Evolutionary conservation across 2,888 invertebrate genomes (phyloP).

Genomic region (Euspilapteryx auroguttella): DNA sequence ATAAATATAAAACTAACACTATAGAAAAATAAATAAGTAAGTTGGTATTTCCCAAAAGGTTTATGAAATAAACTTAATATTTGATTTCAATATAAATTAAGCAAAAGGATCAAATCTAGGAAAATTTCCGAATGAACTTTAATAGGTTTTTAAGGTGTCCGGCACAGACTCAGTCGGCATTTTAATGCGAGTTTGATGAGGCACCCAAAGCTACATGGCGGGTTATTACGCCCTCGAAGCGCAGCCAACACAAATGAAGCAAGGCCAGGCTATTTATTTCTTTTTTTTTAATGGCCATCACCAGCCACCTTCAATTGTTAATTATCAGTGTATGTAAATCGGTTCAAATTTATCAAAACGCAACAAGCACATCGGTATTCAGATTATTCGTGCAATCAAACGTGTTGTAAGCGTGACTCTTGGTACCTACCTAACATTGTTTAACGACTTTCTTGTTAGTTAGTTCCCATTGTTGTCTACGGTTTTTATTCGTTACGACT

Average conservation of each 20-base stretch:
- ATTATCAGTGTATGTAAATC: constrained; percentile 48
- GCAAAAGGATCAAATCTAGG: no score
- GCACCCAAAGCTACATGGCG: constrained; percentile 19
- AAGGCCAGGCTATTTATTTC: constrained; percentile 1
- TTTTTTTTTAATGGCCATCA: constrained; percentile 12
- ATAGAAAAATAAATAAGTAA: no score
- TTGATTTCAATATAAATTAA: no score
- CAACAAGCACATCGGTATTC: constrained; percentile 3
- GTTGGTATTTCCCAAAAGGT: no score
- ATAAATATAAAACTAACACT: no score
- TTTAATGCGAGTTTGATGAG: constrained; percentile 38
- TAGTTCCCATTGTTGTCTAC: no score
- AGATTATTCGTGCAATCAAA: constrained; percentile 1
- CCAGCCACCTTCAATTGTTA: constrained; percentile 19
- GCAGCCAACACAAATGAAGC: constrained; percentile 3
- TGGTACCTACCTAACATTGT: not conserved
- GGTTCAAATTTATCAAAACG: constrained; percentile 39
- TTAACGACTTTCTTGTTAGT: not conserved
- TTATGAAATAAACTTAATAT: no score
- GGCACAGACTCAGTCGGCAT: no score
- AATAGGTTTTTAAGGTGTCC: no score
- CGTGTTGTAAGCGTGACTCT: constrained; percentile 1
- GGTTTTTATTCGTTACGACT: no score
- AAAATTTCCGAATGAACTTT: no score
- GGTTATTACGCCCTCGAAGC: constrained; percentile 18